Evolutionary conservation across 2,113 vertebrate species (phyloP).

Genomic region (cattle (Bos taurus)): ARS-UCD2.0 NC_037343.1:18435001-18435500

Average conservation of each 20-base stretch:
- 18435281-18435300: neutral
- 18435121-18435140: neutral
- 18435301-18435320: neutral
- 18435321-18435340: neutral
- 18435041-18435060: neutral
- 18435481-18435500: neutral
- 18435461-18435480: neutral
- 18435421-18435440: neutral
- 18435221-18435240: neutral
- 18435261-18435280: neutral
- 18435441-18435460: neutral
- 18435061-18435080: neutral
- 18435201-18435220: neutral
- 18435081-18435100: neutral
- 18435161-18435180: neutral
- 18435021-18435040: neutral
- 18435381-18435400: neutral
- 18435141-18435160: neutral
- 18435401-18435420: neutral
- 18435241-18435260: neutral
- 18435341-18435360: neutral
- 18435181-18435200: neutral
- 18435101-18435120: accelerated
- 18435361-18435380: neutral
- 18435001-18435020: neutral